These are phyloP conservation scores for Heliconius nattereri DNA, from an alignment of 1,140 invertebrate genomes.

Conservation along the genomic window DNA sequence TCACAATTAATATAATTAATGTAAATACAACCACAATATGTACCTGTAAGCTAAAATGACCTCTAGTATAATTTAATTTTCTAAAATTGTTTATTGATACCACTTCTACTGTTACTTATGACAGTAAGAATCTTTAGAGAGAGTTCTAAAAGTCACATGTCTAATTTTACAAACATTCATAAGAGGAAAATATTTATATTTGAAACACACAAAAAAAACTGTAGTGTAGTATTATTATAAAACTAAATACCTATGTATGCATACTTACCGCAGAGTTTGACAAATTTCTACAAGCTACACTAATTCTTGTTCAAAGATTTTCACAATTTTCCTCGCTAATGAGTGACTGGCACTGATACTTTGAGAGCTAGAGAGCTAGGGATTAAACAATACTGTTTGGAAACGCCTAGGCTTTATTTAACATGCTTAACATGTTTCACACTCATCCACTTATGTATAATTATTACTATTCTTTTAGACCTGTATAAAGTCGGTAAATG, in stretches of 20 bases:
- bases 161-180: no score
- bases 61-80: no score
- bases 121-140: no score
- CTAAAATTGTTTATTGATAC: no score
- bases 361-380: not conserved
- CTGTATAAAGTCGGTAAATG: no score
- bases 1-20: no score
- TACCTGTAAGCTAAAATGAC: no score
- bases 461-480: not conserved
- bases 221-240: not conserved
- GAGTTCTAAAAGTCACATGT: no score
- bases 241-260: not conserved
- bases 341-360: not conserved
- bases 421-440: not conserved
- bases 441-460: not conserved
- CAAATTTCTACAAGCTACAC: conserved; percentile 23
- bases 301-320: conserved; percentile 29
- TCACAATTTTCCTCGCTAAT: conserved; percentile 25
- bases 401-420: not conserved
- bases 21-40: no score
- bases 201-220: no score
- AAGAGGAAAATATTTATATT: no score
- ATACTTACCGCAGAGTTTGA: conserved; percentile 7
- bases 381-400: not conserved
- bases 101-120: no score